Conservation (phyloP, 2,888 invertebrate genomes). For the Lepas anatifera region DNA sequence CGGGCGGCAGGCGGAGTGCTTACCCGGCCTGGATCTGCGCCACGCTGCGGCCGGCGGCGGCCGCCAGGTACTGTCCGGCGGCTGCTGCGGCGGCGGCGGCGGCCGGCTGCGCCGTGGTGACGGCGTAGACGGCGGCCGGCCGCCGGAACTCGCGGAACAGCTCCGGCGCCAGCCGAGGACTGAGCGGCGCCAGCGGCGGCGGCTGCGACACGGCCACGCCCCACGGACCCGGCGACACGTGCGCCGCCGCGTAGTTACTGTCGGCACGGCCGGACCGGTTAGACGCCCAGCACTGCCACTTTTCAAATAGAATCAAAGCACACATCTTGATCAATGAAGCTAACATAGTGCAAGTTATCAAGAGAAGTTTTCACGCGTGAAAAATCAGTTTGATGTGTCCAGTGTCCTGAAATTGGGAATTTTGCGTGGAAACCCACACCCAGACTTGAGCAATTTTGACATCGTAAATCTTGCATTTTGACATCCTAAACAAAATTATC, state of each 20-base stretch:
- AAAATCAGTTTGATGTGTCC: no score
- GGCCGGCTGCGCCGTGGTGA: slow-evolving; percentile 34
- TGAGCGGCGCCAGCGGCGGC: slow-evolving; percentile 17
- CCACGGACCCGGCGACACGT: slow-evolving; percentile 6
- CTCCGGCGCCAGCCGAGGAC: not conserved
- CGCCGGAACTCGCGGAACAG: not conserved
- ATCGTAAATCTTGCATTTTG: no score
- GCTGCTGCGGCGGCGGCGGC: slow-evolving; percentile 29
- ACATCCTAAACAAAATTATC: no score
- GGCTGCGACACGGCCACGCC: slow-evolving; percentile 7
- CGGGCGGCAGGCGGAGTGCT: no score
- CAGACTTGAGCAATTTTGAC: no score
- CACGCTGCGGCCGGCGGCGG: slow-evolving; percentile 29
- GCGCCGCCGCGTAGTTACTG: slow-evolving; percentile 13
- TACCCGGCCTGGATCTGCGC: slow-evolving; percentile 8
- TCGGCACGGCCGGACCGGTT: not conserved
- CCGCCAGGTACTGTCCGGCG: slow-evolving; percentile 50
- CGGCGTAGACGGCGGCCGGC: slow-evolving; percentile 27
- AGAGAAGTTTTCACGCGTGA: no score
- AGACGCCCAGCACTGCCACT: no score
- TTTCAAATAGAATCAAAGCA: no score
- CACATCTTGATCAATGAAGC: no score
- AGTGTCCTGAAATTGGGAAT: no score
- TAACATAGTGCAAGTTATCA: no score
- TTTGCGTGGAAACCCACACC: no score